A percentile compares a stretch with the other conserved stretches of the same genome.
These are phyloP conservation scores for Acropora tenuis DNA, from an alignment of 64 coral and sea anemone genomes.

Conservation along the genomic window DNA sequence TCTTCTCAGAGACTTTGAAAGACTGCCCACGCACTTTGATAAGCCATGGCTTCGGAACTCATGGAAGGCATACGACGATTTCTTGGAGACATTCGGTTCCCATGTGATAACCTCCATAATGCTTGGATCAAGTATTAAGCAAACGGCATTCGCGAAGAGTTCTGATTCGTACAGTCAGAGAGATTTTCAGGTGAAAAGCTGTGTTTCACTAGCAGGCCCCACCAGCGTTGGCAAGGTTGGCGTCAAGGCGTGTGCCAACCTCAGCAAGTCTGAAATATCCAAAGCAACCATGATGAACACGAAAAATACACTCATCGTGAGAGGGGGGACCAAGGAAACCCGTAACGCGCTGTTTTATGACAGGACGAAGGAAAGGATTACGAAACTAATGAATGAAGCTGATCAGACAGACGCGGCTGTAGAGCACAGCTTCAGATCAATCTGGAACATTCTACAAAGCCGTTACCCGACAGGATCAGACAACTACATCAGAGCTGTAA, in stretches of 20 bases:
- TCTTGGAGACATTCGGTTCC: constrained; percentile 56
- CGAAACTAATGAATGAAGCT: constrained; percentile 50
- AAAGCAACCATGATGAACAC: neutral
- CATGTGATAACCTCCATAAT: constrained; percentile 49
- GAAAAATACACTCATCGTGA: constrained; percentile 29
- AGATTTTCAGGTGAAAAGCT: constrained; percentile 33
- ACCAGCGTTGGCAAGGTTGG: neutral
- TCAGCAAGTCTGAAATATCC: constrained; percentile 27
- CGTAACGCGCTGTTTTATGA: neutral
- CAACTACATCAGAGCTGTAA: neutral
- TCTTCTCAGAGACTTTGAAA: constrained; percentile 34
- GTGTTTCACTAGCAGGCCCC: constrained; percentile 15
- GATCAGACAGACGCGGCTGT: neutral
- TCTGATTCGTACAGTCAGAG: constrained; percentile 19
- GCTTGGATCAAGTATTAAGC: constrained; percentile 45
- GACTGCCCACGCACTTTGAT: constrained; percentile 24
- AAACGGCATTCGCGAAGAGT: constrained; percentile 34
- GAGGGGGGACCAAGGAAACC: constrained; percentile 39
- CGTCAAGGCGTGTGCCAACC: constrained; percentile 8
- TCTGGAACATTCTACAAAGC: constrained; percentile 41
- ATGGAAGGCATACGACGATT: constrained; percentile 52
- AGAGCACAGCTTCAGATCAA: neutral
- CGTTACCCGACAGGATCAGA: neutral
- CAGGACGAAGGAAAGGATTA: constrained; percentile 13
- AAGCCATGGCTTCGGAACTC: constrained; percentile 48